Evolutionary conservation across 2,888 invertebrate species (phyloP).

Genomic region (Athalia cordata): DNA sequence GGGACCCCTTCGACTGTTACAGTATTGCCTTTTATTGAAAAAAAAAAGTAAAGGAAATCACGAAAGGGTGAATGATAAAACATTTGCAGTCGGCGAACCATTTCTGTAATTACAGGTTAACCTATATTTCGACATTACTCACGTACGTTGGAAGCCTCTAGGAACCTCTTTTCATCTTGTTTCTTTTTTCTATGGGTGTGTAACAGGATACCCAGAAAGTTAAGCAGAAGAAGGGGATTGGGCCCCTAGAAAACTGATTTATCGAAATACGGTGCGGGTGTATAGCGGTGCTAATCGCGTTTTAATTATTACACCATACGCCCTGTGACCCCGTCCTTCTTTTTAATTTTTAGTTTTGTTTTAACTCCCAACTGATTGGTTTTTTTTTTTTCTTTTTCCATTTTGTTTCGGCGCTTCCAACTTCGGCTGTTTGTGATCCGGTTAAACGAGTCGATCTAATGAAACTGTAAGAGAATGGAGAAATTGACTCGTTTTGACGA

Average conservation of each 20-base stretch:
- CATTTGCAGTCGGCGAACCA: neutral
- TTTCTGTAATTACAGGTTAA: constrained; percentile 60
- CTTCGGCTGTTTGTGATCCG: too few relatives aligned
- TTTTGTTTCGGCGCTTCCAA: too few relatives aligned
- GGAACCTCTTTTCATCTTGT: constrained; percentile 45
- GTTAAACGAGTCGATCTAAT: too few relatives aligned
- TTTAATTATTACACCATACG: constrained; percentile 51
- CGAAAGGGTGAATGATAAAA: neutral
- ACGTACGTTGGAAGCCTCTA: constrained; percentile 49
- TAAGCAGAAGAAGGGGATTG: constrained; percentile 28
- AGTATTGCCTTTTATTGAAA: too few relatives aligned
- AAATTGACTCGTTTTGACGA: too few relatives aligned
- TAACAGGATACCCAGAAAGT: constrained; percentile 50
- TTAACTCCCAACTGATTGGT: too few relatives aligned
- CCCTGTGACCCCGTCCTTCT: too few relatives aligned
- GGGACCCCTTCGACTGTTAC: too few relatives aligned
- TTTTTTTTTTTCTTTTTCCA: neutral
- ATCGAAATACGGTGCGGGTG: constrained; percentile 51
- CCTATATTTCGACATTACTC: constrained; percentile 49
- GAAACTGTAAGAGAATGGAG: too few relatives aligned
- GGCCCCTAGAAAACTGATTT: constrained; percentile 38
- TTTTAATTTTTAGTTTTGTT: too few relatives aligned
- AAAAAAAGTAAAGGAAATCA: neutral
- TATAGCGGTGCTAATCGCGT: constrained; percentile 54
- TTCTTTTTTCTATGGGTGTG: constrained; percentile 42